phyloP scores from a whole-genome alignment of 2,888 invertebrate genomes.

The Tipula confusa region DNA sequence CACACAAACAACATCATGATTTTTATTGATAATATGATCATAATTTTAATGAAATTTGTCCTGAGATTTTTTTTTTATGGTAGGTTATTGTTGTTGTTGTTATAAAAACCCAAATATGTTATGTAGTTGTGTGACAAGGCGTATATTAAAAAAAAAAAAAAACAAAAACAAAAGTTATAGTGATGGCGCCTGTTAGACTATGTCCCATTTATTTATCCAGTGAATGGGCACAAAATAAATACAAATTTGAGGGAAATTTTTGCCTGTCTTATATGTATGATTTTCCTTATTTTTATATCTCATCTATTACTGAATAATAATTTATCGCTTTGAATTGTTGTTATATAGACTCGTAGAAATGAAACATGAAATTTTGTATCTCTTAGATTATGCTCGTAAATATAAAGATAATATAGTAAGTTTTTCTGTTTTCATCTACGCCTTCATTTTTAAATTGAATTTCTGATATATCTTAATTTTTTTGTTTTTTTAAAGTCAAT shows the following conservation, averaged over 20 bases:
- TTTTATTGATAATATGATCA: not conserved
- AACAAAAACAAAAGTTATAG: not conserved
- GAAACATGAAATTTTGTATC: not conserved
- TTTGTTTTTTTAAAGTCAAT: too few species aligned
- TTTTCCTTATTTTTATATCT: not conserved
- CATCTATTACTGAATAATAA: not conserved
- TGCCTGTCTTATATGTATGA: not conserved
- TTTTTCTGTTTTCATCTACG: too few species aligned
- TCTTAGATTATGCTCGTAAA: not conserved
- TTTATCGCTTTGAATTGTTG: not conserved
- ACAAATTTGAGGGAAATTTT: not conserved
- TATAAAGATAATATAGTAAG: not conserved
- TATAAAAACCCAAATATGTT: too few species aligned
- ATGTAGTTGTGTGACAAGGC: too few species aligned
- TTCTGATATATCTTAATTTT: too few species aligned
- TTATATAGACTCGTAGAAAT: too few species aligned
- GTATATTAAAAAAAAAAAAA: too few species aligned
- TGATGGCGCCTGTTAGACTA: not conserved
- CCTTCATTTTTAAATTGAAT: too few species aligned
- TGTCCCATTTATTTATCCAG: not conserved
- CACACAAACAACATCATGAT: not conserved
- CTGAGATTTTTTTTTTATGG: not conserved
- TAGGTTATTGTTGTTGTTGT: too few species aligned
- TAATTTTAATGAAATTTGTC: not conserved
- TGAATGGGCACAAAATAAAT: not conserved